These are phyloP conservation scores for Polietes domitor DNA, from an alignment of 2,888 invertebrate species.

Conservation along the genomic window DNA sequence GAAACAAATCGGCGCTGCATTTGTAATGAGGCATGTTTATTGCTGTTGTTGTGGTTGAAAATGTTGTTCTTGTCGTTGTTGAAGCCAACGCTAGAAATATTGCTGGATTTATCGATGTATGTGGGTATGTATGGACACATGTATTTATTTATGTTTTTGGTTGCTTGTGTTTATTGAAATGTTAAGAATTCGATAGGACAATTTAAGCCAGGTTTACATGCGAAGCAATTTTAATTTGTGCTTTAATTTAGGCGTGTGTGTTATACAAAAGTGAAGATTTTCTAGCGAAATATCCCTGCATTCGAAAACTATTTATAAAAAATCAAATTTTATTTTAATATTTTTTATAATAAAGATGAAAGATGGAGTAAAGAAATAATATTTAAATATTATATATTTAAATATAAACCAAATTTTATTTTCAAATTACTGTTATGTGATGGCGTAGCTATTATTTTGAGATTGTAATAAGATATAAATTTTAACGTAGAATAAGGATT, in stretches of 20 bases:
- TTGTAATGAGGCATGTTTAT: conserved; percentile 71
- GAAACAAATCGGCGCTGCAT: conserved; percentile 70
- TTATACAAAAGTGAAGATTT: neutral
- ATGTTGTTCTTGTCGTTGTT: conserved; percentile 42
- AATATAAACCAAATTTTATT: no score
- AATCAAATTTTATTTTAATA: no score
- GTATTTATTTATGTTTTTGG: neutral
- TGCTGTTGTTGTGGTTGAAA: conserved; percentile 70
- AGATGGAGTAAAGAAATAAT: no score
- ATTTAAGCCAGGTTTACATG: conserved; percentile 61
- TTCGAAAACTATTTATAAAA: no score
- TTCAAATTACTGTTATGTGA: no score
- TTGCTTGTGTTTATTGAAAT: conserved; percentile 52
- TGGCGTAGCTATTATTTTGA: no score
- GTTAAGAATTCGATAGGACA: conserved; percentile 59
- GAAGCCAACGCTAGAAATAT: conserved; percentile 23
- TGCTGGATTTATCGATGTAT: conserved; percentile 31
- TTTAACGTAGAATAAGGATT: no score
- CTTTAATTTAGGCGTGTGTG: no score
- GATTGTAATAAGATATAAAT: no score
- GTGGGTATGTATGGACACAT: conserved; percentile 5
- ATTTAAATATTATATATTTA: no score
- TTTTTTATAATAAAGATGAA: no score
- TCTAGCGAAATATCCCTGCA: neutral
- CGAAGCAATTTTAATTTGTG: conserved; percentile 59